These are phyloP conservation scores for Pampusana beccarii DNA, from an alignment of 2,113 vertebrate genomes.

Conservation along the genomic window DNA sequence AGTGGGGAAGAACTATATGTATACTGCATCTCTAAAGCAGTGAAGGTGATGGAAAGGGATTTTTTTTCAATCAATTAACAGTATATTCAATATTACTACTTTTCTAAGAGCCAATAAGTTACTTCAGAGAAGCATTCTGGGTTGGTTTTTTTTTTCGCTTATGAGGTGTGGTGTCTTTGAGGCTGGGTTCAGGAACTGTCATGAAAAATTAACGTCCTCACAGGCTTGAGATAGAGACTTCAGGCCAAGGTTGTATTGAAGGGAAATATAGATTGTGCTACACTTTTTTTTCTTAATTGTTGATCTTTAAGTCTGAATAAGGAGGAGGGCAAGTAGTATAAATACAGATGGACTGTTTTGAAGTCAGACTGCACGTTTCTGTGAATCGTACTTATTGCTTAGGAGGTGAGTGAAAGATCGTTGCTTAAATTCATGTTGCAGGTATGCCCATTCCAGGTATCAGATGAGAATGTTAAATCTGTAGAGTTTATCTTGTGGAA, in stretches of 20 bases:
- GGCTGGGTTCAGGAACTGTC: background rate
- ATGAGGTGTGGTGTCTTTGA: background rate
- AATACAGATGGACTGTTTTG: background rate
- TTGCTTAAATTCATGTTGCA: background rate
- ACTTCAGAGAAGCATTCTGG: background rate
- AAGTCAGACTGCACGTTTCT: background rate
- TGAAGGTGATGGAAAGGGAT: background rate
- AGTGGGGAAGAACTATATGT: background rate
- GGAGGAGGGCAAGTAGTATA: background rate
- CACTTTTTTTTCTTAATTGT: background rate
- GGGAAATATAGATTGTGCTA: background rate
- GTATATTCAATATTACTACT: background rate
- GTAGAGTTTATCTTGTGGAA: background rate
- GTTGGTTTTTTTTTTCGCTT: background rate
- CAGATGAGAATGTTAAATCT: background rate
- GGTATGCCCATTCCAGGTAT: background rate
- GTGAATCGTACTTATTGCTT: background rate
- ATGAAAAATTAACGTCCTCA: accelerated
- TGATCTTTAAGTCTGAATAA: background rate
- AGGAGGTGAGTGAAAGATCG: background rate
- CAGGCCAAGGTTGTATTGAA: background rate
- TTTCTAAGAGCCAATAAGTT: background rate
- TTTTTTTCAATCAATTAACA: background rate
- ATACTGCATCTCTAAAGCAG: background rate
- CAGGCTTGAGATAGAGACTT: background rate